Evolutionary conservation across 2,113 vertebrate species (phyloP), one percentile per base, ranked within the genome.

Genomic region (Eira barbara): DNA sequence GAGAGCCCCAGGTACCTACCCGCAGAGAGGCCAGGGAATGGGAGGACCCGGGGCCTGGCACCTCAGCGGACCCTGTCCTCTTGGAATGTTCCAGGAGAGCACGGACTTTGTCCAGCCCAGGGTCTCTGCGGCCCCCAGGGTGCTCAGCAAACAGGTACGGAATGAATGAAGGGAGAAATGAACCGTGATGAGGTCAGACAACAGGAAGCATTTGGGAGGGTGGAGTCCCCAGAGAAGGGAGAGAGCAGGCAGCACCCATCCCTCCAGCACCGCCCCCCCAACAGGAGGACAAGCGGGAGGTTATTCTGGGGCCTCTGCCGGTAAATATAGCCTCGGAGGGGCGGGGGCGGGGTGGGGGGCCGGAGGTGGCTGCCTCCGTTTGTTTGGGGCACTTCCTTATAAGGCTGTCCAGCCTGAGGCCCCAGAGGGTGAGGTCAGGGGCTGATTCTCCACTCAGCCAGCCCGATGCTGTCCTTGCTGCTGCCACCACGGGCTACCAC

Each of bases 371-470:
- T 97, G 97, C 97, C 98, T 97, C 25, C 2, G 81, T 92, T 97
- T 97, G 97, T 98, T 97, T 97, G 96, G 96, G 97, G 91, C 93
- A 65, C 91, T 97, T 97, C 97, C 97, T 97, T 97, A 97, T 98
- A 98, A 97, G 97, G 97, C 79, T 2, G 36, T 49, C 87, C 73
- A 34, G 82, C 47, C 93, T 6, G 59, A 84, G 93, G 96, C 78
- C 61, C 95, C 95, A n/a, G 88, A 94, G 88, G 96, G 97, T 97
- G 97, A 98, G 97, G 95, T 98, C 97, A 97, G 98, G 93, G 95
- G 87, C 97, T 83, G 71, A 93, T 87, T 29, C 85, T 85, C 91
- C 85, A 61, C 91, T 45, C 93, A 91, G 95, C 78, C 89, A 69
- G 96, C 69, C 93, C 23, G 71, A 14, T 57, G 96, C 93, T 76